Percentiles rank a stretch among this genome's conserved stretches.
These are phyloP conservation scores for Eulithis prunata DNA, from an alignment of 2,888 invertebrate species.

Conservation along the genomic window DNA sequence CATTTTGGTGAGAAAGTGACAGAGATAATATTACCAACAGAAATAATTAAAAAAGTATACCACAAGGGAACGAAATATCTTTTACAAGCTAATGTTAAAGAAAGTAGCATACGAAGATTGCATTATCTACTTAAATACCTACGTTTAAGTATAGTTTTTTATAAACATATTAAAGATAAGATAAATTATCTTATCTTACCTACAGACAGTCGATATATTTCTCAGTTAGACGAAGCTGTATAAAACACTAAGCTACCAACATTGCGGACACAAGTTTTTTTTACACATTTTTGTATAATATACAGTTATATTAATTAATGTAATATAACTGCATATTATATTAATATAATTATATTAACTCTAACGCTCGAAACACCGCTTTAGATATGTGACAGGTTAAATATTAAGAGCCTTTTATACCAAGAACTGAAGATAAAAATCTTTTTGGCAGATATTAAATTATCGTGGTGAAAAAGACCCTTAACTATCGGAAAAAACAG, in stretches of 20 bases:
- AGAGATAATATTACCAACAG: constrained; percentile 34
- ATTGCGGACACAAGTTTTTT: constrained; percentile 35
- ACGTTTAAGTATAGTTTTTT: constrained; percentile 33
- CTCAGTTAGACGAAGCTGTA: constrained; percentile 40
- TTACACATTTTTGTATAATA: constrained; percentile 28
- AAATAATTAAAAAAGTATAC: constrained; percentile 38
- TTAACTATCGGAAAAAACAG: constrained; percentile 25
- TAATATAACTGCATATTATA: too few relatives aligned
- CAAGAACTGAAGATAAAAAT: background rate
- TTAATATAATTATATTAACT: constrained; percentile 5
- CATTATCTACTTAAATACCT: constrained; percentile 39
- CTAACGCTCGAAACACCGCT: constrained; percentile 14
- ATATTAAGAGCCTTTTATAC: constrained; percentile 3
- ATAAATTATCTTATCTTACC: constrained; percentile 32
- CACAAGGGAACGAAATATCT: constrained; percentile 37
- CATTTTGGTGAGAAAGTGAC: constrained; percentile 9
- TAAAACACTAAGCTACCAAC: constrained; percentile 38
- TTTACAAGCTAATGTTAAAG: constrained; percentile 32
- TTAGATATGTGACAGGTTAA: constrained; percentile 26
- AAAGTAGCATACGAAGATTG: constrained; percentile 32
- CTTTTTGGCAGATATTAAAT: background rate
- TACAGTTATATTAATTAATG: too few relatives aligned
- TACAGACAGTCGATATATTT: constrained; percentile 43
- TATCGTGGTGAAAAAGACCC: constrained; percentile 6
- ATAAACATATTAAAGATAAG: constrained; percentile 26